A percentile compares a stretch with the other conserved stretches of the same genome.
Evolutionary conservation across 2,113 vertebrate species (phyloP).

Genomic region (Sebastes schlegelii): DNA sequence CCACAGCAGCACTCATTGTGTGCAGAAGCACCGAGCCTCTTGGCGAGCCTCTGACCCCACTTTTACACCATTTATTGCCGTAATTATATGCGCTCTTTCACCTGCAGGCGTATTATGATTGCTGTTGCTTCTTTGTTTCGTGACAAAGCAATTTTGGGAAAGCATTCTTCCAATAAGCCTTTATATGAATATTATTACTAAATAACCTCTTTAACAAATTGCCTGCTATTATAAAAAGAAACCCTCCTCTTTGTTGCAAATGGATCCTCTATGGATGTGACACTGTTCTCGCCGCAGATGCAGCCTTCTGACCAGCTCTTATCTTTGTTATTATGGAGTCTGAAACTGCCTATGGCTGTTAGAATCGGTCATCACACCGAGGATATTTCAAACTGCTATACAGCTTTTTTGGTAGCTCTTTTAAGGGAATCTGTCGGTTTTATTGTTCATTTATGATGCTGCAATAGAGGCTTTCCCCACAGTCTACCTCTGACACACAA

Average conservation of each 20-base stretch:
- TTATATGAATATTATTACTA: slow-evolving; percentile 53
- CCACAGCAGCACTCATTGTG: slow-evolving; percentile 39
- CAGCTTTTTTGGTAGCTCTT: slow-evolving; percentile 45
- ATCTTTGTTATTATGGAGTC: slow-evolving; percentile 61
- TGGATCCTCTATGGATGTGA: slow-evolving; percentile 36
- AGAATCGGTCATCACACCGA: slow-evolving; percentile 57
- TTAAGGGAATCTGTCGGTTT: slow-evolving; percentile 58
- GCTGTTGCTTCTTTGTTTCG: slow-evolving; percentile 34
- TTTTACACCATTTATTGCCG: slow-evolving; percentile 61
- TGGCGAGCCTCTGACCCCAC: slow-evolving; percentile 56
- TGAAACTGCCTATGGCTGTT: slow-evolving; percentile 63
- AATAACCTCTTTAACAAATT: slow-evolving; percentile 60
- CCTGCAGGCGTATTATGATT: slow-evolving; percentile 52
- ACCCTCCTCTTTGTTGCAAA: slow-evolving; percentile 51
- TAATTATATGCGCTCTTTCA: slow-evolving; percentile 60
- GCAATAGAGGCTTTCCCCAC: slow-evolving; percentile 21
- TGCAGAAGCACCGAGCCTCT: slow-evolving; percentile 51
- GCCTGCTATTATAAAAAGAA: slow-evolving; percentile 51
- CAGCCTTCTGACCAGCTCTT: slow-evolving; percentile 55
- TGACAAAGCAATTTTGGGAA: slow-evolving; percentile 52
- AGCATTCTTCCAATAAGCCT: slow-evolving; percentile 44
- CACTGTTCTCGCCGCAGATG: slow-evolving; percentile 30
- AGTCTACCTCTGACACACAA: slow-evolving; percentile 40
- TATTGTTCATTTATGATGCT: slow-evolving; percentile 61
- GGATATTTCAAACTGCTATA: slow-evolving; percentile 57